Percentiles rank a stretch among this genome's conserved stretches.
Conservation (phyloP, 2,113 vertebrate genomes). For the Collichthys lucidus region DNA sequence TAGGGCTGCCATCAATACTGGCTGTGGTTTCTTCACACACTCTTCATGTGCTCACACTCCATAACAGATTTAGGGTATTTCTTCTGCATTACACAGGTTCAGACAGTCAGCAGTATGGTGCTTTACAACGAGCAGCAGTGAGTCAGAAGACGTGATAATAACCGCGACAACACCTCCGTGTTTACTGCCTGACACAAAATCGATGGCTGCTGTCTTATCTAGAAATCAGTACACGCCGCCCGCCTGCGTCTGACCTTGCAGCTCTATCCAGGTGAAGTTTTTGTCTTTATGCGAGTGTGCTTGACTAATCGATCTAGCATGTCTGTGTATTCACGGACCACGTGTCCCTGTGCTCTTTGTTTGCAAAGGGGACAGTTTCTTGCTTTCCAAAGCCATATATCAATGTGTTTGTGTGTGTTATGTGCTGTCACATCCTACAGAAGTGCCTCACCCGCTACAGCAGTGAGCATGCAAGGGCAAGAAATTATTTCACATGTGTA, state of each 20-base stretch:
- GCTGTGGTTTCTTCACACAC: slow-evolving; percentile 12
- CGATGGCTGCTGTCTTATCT: slow-evolving; percentile 51
- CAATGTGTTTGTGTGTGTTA: background rate
- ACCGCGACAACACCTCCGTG: slow-evolving; percentile 27
- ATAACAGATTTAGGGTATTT: slow-evolving; percentile 20
- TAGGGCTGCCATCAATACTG: slow-evolving; percentile 40
- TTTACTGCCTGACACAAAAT: slow-evolving; percentile 54
- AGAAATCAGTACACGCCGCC: slow-evolving; percentile 18
- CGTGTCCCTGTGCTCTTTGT: background rate
- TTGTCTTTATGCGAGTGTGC: background rate
- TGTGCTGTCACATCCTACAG: background rate
- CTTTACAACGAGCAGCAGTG: slow-evolving; percentile 18
- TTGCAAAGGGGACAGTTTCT: no score
- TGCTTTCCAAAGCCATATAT: background rate
- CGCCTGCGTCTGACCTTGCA: slow-evolving; percentile 6
- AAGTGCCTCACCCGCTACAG: background rate
- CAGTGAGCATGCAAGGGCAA: slow-evolving; percentile 11
- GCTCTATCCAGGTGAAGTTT: background rate
- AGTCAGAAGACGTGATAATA: slow-evolving; percentile 36
- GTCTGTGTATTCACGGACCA: background rate
- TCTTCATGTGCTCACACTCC: background rate
- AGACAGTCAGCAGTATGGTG: slow-evolving; percentile 24
- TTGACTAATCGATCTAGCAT: background rate
- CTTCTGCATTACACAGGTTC: slow-evolving; percentile 20
- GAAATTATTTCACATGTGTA: slow-evolving; percentile 40